Conservation (phyloP, 2,888 invertebrate genomes). For the Nudaria mundana region DNA sequence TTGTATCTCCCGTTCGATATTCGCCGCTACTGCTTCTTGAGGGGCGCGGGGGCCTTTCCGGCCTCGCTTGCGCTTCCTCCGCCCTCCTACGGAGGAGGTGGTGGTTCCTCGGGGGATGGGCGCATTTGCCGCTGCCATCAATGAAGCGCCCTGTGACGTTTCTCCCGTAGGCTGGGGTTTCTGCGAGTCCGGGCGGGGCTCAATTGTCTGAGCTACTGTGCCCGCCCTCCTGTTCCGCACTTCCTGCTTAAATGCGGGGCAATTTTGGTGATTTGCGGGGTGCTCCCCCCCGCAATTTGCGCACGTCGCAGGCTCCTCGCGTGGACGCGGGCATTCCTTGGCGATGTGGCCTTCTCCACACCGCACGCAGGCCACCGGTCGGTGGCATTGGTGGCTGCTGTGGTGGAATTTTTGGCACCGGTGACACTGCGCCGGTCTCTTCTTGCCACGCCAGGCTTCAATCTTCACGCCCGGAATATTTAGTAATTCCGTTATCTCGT, state of each 20-base stretch:
- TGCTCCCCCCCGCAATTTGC: background rate
- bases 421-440: conserved; percentile 18
- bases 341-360: background rate
- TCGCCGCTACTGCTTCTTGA: no score
- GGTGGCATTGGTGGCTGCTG: background rate
- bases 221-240: no score
- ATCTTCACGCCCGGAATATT: conserved; percentile 12
- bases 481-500: conserved; percentile 1
- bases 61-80: background rate
- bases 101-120: background rate
- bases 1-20: no score
- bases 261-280: background rate
- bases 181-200: background rate
- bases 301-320: background rate
- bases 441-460: conserved; percentile 15
- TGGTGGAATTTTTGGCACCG: conserved; percentile 19
- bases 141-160: background rate
- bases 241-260: background rate
- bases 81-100: no score
- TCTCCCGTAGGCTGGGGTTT: background rate
- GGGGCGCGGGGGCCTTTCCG: background rate
- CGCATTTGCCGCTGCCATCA: background rate
- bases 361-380: background rate
- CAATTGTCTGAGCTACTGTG: background rate
- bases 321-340: background rate